Conservation (phyloP, 2,113 vertebrate genomes). For the Pavo muticus region DNA sequence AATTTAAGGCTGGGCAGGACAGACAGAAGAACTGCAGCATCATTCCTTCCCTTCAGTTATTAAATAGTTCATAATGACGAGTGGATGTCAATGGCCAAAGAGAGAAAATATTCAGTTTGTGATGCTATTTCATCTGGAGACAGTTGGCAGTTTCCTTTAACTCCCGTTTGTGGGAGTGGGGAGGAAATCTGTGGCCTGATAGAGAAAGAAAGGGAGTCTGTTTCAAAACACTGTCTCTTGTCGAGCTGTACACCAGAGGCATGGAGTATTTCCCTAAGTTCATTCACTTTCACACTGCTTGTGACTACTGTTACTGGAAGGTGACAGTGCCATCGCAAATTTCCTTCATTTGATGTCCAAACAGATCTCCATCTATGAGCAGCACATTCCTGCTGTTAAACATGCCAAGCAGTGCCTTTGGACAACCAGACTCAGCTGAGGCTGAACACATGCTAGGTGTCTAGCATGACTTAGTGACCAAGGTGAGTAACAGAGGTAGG, state of each 20-base stretch:
- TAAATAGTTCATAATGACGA: neutral
- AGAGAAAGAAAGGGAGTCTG: neutral
- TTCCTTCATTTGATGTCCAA: neutral
- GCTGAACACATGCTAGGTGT: neutral
- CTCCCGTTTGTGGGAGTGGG: neutral
- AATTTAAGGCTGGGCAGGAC: neutral
- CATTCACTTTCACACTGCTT: neutral
- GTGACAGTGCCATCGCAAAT: neutral
- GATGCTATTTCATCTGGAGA: neutral
- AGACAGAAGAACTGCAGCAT: neutral
- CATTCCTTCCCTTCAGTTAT: neutral
- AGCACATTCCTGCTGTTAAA: neutral
- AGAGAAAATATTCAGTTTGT: neutral
- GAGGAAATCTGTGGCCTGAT: neutral
- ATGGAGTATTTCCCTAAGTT: neutral
- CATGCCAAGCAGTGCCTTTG: accelerated
- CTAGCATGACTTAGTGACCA: neutral
- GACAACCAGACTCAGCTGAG: neutral
- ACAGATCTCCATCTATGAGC: accelerated
- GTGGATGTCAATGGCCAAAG: neutral
- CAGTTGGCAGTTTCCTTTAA: neutral
- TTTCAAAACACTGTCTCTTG: neutral
- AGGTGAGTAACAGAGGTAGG: neutral
- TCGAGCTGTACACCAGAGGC: neutral
- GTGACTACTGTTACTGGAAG: neutral